Evolutionary conservation across 2,888 invertebrate species (phyloP), one percentile per base, ranked within the genome.

Genomic region (Nemurella pictetii): DNA sequence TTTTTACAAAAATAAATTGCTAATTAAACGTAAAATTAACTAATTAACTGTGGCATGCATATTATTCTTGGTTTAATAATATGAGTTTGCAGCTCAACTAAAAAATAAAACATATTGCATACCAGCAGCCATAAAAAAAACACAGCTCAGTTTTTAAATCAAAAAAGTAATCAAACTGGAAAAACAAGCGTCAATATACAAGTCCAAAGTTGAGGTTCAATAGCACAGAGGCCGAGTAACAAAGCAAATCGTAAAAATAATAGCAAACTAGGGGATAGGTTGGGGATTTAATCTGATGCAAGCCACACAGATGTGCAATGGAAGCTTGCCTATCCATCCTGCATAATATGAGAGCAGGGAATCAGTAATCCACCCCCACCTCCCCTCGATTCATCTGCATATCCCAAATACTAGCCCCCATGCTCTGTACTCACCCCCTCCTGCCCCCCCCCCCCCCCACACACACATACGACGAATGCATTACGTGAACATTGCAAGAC

Each of bases 281-380:
- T 80, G 28, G 81, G 84, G 82, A 83, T 85, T 86, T 86, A 86
- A 86, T 86, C 85, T 84, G 84, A 85, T 84, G 86, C 86, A 85
- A 85, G 85, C 85, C 86, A 85, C 84, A 86, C 85, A 86, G 85
- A 85, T 86, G 86, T 85, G 86, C 2, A 74, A 83, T 77, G 75
- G 35, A 55, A 26, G 77, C 83, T 29, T 73, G 55, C 83, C 55
- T 3, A 55, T 55, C 55, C 80, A 80, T 73, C 73, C 78, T 81
- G 9, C 75, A 75, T 55, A 55, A 78, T 78, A 78, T 78, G 78
- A 30, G 78, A 78, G 78, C 30, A 78, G 78, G 78, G 78, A 78
- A 78, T 80, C 80, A 35, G 80, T 35, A 80, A 80, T 80, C 80
- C 35, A 80, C 84, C 72, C 80, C 75, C 85, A 80, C 73, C 84